These are phyloP conservation scores for Proisotoma minuta DNA, from an alignment of 2,888 invertebrate genomes.

Conservation along the genomic window DNA sequence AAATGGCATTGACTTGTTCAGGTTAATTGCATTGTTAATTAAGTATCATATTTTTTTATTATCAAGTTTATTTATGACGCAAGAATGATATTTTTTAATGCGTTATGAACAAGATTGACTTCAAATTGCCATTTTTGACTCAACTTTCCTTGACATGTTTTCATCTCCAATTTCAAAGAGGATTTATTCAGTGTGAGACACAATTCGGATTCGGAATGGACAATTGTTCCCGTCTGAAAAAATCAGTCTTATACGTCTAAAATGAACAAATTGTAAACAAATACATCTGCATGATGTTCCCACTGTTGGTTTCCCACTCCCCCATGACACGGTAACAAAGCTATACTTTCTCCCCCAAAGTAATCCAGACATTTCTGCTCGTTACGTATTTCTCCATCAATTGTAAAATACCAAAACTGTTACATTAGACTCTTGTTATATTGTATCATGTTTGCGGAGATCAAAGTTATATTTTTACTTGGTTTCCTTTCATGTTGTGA, in stretches of 20 bases:
- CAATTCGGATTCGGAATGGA: not conserved
- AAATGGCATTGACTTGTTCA: no score
- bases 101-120: not conserved
- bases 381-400: conserved; percentile 15
- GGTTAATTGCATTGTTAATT: no score
- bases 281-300: conserved; percentile 18
- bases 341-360: not conserved
- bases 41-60: no score
- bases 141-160: conserved; percentile 14
- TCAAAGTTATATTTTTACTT: conserved; percentile 8
- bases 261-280: no score
- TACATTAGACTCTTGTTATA: not conserved
- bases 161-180: not conserved
- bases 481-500: conserved; percentile 22
- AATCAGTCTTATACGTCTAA: no score
- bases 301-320: conserved; percentile 22
- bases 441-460: not conserved
- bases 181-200: conserved; percentile 17
- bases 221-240: conserved; percentile 15
- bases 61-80: no score
- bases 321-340: conserved; percentile 15
- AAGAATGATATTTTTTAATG: not conserved
- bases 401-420: conserved; percentile 23
- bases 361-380: conserved; percentile 21
- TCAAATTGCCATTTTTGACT: conserved; percentile 19